phyloP scores from a whole-genome alignment of 1,140 invertebrate genomes.

The Carcinoscorpius rotundicauda region DNA sequence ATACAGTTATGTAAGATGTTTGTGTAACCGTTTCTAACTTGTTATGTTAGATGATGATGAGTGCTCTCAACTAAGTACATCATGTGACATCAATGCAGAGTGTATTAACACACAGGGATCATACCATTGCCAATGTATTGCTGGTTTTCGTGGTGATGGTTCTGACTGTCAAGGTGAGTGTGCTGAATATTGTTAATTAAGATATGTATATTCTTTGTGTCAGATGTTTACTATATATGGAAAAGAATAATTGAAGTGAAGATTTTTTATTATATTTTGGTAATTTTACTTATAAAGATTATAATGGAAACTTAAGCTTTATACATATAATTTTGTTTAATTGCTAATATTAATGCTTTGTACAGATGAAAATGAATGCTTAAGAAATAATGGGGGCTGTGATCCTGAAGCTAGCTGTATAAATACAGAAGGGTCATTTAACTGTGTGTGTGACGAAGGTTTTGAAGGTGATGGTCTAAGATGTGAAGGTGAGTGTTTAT shows the following conservation, averaged over 20 bases:
- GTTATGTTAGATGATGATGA: conserved; percentile 62
- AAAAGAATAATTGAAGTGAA: too few species aligned
- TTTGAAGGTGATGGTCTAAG: conserved; percentile 28
- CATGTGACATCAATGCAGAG: conserved; percentile 42
- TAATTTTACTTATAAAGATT: too few species aligned
- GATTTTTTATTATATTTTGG: too few species aligned
- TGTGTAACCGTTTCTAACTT: conserved; percentile 31
- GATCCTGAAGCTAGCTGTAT: conserved; percentile 86
- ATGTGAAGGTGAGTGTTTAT: conserved; percentile 30
- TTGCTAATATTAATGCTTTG: conserved; percentile 47
- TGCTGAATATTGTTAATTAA: too few species aligned
- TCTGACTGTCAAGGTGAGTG: conserved; percentile 47
- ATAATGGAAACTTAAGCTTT: too few species aligned
- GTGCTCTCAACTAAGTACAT: conserved; percentile 54
- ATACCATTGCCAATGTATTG: conserved; percentile 56
- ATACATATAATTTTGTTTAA: too few species aligned
- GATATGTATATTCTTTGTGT: too few species aligned
- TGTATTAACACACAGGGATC: conserved; percentile 50
- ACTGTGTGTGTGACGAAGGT: conserved; percentile 29
- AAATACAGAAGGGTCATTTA: conserved; percentile 50
- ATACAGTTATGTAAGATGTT: conserved; percentile 31
- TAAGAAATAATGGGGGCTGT: conserved; percentile 51
- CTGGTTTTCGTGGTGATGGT: conserved; percentile 51
- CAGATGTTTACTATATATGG: too few species aligned
- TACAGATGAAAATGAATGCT: conserved; percentile 83